Evolutionary conservation across 2,797 vertebrate species (phyloP), one percentile per base, ranked within the genome.

Genomic region (Eremophila alpestris): DNA sequence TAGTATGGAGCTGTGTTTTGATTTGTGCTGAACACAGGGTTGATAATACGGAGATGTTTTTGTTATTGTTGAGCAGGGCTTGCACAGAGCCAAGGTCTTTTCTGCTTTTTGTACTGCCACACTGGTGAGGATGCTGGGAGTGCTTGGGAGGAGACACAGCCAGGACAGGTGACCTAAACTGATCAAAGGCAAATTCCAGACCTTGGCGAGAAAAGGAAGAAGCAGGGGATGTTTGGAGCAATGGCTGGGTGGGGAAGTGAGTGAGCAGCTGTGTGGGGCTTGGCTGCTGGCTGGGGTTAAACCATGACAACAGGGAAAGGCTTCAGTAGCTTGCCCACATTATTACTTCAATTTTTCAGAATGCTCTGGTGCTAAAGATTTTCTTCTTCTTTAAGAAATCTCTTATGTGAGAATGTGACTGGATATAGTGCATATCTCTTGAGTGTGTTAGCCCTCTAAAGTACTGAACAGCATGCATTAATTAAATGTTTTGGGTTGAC

Each of bases 401-500:
- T 62, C 32, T 75, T 21, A 75, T 3, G 3, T 38, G 54, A 83
- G 48, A 89, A 58, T 83, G 55, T 65, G 56, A 74, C n/a, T 80
- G 51, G 24, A 70, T 89, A 52, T 23, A 79, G 17, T 52, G 14
- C 20, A 8, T 79, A 38, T 71, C 75, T 92, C 65, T 40, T 34
- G 58, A 93, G 78, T 71, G 26, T 67, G 49, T 70, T 68, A 71
- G 64, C 74, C 38, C 64, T 89, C 54, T 68, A 41, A 89, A 91
- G 43, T 64, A 58, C 54, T 54, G 79, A 92, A 69, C 13, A 80
- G 34, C 26, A 65, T 71, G 62, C 67, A 71, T 90, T 93, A 91
- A 94, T 95, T 91, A 92, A 87, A 87, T 56, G 48, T 3, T 81
- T 95, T 94, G 81, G 73, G 85, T 46, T 83, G 75, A 77, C 51